Percentiles rank a stretch among this genome's conserved stretches.
Conservation (phyloP, 2,113 vertebrate species). For the Cyprinodon tularosa region DNA sequence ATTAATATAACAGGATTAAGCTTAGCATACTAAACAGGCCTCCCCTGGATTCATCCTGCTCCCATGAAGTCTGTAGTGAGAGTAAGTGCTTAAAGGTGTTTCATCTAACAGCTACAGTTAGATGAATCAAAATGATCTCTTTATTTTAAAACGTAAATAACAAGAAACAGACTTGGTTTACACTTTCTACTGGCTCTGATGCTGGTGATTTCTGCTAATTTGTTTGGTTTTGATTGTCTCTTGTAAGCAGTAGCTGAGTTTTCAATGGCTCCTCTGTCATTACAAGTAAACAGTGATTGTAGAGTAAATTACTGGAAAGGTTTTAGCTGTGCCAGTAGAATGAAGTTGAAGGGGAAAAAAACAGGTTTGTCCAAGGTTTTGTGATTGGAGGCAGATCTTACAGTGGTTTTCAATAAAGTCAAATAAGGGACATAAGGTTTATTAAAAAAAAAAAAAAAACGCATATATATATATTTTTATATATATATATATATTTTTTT, state of each 20-base stretch:
- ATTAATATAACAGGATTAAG: constrained; percentile 67
- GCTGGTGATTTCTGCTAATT: constrained; percentile 16
- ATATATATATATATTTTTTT: too few species aligned
- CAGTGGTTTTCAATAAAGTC: too few species aligned
- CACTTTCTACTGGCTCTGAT: neutral
- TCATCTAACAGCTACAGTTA: neutral
- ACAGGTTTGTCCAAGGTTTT: neutral
- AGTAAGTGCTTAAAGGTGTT: neutral
- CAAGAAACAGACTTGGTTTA: neutral
- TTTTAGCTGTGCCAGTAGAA: neutral
- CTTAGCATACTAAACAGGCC: constrained; percentile 52
- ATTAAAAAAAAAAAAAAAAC: too few species aligned
- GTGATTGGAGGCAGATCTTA: neutral
- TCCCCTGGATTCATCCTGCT: constrained; percentile 36
- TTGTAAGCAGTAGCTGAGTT: neutral
- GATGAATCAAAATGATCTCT: neutral
- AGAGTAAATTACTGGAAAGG: constrained; percentile 11
- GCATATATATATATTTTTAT: too few species aligned
- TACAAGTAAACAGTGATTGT: constrained; percentile 11
- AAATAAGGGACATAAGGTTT: too few species aligned
- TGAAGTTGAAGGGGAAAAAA: neutral
- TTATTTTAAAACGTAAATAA: neutral
- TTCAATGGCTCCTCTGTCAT: neutral
- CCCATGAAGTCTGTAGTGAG: constrained; percentile 1
- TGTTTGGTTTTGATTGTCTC: constrained; percentile 18